Percentiles rank a stretch among this genome's conserved stretches.
phyloP scores from a whole-genome alignment of 2,797 vertebrate genomes.

The Hoplostethus mediterraneus region DNA sequence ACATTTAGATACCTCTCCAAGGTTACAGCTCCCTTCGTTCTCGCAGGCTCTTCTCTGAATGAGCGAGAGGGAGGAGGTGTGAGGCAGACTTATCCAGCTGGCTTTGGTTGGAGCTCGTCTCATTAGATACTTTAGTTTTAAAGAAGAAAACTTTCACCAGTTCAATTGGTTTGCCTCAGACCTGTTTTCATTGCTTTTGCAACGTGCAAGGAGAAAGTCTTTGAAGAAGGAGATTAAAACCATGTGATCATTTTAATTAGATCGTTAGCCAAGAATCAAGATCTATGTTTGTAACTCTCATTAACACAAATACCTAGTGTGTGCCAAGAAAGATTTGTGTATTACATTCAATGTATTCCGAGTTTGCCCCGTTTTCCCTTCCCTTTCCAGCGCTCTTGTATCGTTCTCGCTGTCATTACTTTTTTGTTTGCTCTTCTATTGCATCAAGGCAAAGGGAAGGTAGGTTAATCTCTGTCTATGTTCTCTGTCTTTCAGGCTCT shows the following conservation, averaged over 20 bases:
- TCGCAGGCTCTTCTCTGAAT: constrained; percentile 38
- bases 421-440: constrained; percentile 68
- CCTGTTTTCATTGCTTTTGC: constrained; percentile 68
- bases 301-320: constrained; percentile 77
- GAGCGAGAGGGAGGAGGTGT: constrained; percentile 37
- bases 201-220: constrained; percentile 67
- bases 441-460: constrained; percentile 73
- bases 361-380: constrained; percentile 36
- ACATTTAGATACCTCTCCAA: constrained; percentile 73
- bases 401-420: constrained; percentile 49
- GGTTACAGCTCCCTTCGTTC: constrained; percentile 50
- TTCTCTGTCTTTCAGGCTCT: constrained; percentile 92
- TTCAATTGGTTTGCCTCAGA: constrained; percentile 73
- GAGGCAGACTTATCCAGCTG: constrained; percentile 66
- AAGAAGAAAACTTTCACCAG: constrained; percentile 65
- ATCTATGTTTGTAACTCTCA: constrained; percentile 82
- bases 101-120: constrained; percentile 72
- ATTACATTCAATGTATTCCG: constrained; percentile 52
- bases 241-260: constrained; percentile 87
- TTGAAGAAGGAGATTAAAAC: constrained; percentile 85
- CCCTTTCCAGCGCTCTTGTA: constrained; percentile 22
- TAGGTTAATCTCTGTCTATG: constrained; percentile 77
- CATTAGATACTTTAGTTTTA: constrained; percentile 72
- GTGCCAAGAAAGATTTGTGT: constrained; percentile 74
- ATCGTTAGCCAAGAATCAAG: constrained; percentile 85